These are phyloP conservation scores for Bovichtus diacanthus DNA, from an alignment of 2,797 vertebrate genomes.

Conservation along the genomic window DNA sequence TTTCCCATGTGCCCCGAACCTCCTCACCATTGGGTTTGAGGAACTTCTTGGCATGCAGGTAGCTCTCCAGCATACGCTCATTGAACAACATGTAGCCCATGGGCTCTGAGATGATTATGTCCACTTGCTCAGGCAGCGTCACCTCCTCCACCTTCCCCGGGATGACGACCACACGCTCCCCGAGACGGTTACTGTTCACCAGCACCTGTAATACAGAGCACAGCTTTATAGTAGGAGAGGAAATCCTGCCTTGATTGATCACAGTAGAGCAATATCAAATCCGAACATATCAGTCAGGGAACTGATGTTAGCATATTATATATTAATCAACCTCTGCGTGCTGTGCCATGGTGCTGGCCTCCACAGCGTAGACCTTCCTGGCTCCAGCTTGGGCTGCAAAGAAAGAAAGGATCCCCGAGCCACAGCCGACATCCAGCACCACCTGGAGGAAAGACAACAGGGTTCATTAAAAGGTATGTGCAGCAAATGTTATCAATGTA, in stretches of 20 bases:
- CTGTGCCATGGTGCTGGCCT: conserved; percentile 98
- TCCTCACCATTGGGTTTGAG: conserved; percentile 93
- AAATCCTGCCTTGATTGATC: background rate
- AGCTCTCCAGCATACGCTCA: conserved; percentile 97
- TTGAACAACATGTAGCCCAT: conserved; percentile 99
- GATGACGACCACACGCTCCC: conserved; percentile 93
- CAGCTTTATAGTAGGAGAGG: background rate
- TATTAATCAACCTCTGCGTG: conserved; percentile 89
- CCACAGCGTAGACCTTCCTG: conserved; percentile 96
- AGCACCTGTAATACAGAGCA: conserved; percentile 83
- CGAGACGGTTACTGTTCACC: conserved; percentile 96
- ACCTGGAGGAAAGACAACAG: conserved; percentile 82
- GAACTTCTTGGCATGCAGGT: conserved; percentile 98
- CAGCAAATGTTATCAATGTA: background rate
- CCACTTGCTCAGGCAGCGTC: conserved; percentile 93
- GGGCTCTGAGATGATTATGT: conserved; percentile 98
- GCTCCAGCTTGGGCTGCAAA: conserved; percentile 96
- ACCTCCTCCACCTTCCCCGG: conserved; percentile 97
- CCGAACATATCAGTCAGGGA: background rate
- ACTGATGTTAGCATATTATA: background rate
- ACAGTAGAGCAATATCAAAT: too few species aligned
- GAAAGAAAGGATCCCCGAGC: conserved; percentile 96
- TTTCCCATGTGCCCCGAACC: background rate
- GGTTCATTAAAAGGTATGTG: background rate
- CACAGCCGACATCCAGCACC: conserved; percentile 95